Percentiles rank a stretch among this genome's conserved stretches.
These are phyloP conservation scores for Patagioenas fasciata DNA, from an alignment of 2,113 vertebrate genomes.

Conservation along the genomic window DNA sequence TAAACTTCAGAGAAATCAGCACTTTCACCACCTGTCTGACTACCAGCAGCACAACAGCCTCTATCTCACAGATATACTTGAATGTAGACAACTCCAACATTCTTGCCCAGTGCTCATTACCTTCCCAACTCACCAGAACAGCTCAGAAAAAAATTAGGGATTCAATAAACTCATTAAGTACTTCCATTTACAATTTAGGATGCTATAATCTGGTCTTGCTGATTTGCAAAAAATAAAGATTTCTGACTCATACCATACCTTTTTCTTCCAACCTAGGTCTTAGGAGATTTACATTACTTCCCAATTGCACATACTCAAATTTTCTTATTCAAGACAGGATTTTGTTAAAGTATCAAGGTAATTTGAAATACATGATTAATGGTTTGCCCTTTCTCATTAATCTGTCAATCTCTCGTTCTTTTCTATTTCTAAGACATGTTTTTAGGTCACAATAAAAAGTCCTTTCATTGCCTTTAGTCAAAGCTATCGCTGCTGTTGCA, in stretches of 20 bases:
- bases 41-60: not conserved
- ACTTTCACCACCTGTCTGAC: not conserved
- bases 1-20: not conserved
- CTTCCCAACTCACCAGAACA: not conserved
- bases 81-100: not conserved
- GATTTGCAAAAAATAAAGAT: conserved; percentile 27
- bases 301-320: not conserved
- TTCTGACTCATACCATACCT: conserved; percentile 18
- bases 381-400: not conserved
- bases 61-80: not conserved
- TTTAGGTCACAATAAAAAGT: not conserved
- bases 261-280: not conserved
- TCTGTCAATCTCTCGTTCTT: not conserved
- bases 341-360: not conserved
- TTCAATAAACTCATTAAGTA: conserved; percentile 36
- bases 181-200: conserved; percentile 29
- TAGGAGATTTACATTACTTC: not conserved
- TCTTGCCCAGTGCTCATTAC: not conserved
- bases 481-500: not conserved
- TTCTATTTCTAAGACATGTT: not conserved
- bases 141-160: conserved; percentile 31
- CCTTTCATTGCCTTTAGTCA: not conserved
- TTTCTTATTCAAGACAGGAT: not conserved
- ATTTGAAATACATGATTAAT: not conserved
- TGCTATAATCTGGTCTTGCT: not conserved